Evolutionary conservation across 2,113 vertebrate genomes (phyloP).

Genomic region (Propithecus coquereli): DNA sequence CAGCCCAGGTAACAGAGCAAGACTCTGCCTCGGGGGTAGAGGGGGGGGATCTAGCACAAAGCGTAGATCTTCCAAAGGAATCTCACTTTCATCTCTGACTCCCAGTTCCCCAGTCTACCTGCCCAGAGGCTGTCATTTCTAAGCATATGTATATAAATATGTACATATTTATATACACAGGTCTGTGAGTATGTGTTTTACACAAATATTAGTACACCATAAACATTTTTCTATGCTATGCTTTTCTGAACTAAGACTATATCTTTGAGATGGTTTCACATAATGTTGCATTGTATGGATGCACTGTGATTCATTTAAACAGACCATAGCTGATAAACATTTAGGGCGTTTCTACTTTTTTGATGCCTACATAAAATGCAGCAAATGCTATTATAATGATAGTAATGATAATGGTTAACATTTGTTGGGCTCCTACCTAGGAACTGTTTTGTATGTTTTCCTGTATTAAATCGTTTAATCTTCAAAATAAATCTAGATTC

Average conservation of each 20-base stretch:
- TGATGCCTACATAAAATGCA: not conserved
- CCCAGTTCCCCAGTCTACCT: not conserved
- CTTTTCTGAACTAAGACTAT: not conserved
- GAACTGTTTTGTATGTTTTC: not conserved
- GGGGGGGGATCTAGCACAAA: not conserved
- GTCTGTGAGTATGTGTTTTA: not conserved
- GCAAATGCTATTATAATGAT: not conserved
- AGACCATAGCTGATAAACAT: not conserved
- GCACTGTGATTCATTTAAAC: not conserved
- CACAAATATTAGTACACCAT: not conserved
- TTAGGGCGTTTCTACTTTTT: not conserved
- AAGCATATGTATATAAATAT: not conserved
- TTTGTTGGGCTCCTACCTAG: not conserved
- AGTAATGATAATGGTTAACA: not conserved
- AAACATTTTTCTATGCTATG: not conserved
- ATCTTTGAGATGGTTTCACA: not conserved
- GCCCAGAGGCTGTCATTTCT: no score
- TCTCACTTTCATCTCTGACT: not conserved
- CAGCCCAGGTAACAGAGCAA: no score
- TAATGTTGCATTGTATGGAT: not conserved
- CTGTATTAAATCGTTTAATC: not conserved
- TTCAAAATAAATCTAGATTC: not conserved
- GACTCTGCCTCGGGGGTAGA: no score
- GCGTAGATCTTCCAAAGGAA: not conserved
- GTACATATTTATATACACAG: no score